Evolutionary conservation across 2,797 vertebrate species (phyloP).

Genomic region (Crax fasciolata): DNA sequence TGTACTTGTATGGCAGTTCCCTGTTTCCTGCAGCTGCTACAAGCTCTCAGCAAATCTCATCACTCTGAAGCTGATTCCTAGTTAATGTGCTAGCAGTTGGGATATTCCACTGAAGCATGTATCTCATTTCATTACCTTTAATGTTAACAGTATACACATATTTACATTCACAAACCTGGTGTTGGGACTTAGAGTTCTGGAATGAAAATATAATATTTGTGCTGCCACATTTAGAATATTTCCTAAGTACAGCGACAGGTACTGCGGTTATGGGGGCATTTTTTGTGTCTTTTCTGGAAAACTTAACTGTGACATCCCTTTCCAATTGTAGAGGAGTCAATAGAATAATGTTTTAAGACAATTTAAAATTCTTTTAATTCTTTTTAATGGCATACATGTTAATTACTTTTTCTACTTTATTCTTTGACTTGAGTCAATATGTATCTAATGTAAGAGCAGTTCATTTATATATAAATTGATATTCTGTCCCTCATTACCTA

Average conservation of each 20-base stretch:
- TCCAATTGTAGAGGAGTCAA: constrained; percentile 71
- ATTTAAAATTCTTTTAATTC: constrained; percentile 84
- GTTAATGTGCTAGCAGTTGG: background rate
- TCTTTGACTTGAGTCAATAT: constrained; percentile 97
- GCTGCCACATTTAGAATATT: background rate
- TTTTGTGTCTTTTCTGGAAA: constrained; percentile 76
- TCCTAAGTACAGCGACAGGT: background rate
- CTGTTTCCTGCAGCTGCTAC: background rate
- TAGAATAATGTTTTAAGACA: constrained; percentile 82
- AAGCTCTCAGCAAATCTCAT: background rate
- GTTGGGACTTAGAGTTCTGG: background rate
- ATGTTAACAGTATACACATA: background rate
- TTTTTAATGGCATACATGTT: constrained; percentile 91
- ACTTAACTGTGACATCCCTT: constrained; percentile 65
- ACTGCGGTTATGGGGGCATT: background rate
- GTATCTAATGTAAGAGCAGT: constrained; percentile 95
- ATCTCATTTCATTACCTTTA: background rate
- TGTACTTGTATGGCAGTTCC: background rate
- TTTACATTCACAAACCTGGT: background rate
- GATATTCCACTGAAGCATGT: background rate
- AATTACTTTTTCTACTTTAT: constrained; percentile 96
- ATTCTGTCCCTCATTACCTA: constrained; percentile 99
- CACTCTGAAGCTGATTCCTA: background rate
- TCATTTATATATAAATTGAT: constrained; percentile 99
- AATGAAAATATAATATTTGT: background rate